Evolutionary conservation across 1,140 invertebrate species (phyloP).

Genomic region (Drosophila truncata): DNA sequence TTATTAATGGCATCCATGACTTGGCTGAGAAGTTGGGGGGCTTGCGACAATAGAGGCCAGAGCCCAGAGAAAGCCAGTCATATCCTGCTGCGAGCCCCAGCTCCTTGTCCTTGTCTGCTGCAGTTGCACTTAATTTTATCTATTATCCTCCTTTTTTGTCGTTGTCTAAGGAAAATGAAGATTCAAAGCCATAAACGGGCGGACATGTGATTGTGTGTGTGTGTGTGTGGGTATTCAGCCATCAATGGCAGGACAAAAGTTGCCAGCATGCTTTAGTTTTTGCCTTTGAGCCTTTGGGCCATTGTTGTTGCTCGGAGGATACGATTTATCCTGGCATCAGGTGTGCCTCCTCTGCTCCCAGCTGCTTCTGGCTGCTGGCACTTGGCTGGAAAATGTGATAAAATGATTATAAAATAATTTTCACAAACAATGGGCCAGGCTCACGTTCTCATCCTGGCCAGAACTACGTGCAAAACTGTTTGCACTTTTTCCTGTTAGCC

Average conservation of each 20-base stretch:
- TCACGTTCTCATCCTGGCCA: slow-evolving; percentile 36
- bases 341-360: slow-evolving; percentile 53
- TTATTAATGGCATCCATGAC: slow-evolving; percentile 76
- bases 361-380: slow-evolving; percentile 50
- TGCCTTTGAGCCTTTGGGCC: slow-evolving; percentile 16
- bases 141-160: slow-evolving; percentile 77
- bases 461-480: slow-evolving; percentile 53
- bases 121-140: slow-evolving; percentile 83
- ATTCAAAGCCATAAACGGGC: slow-evolving; percentile 73
- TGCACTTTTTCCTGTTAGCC: slow-evolving; percentile 31
- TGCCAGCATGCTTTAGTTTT: slow-evolving; percentile 38
- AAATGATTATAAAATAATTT: slow-evolving; percentile 84
- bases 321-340: slow-evolving; percentile 62
- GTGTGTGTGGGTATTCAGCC: slow-evolving; percentile 27
- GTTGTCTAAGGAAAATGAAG: slow-evolving; percentile 81
- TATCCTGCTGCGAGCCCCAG: slow-evolving; percentile 15
- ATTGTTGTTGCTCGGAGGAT: slow-evolving; percentile 35
- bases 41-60: slow-evolving; percentile 29
- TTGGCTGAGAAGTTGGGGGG: slow-evolving; percentile 13
- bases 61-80: slow-evolving; percentile 8
- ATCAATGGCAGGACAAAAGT: slow-evolving; percentile 60
- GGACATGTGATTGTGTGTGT: slow-evolving; percentile 22
- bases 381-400: slow-evolving; percentile 75
- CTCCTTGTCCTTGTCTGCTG: slow-evolving; percentile 61
- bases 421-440: slow-evolving; percentile 66